These are phyloP conservation scores for Hydrozoanthus gracilis DNA, from an alignment of 92 coral and sea anemone species.

Conservation along the genomic window DNA sequence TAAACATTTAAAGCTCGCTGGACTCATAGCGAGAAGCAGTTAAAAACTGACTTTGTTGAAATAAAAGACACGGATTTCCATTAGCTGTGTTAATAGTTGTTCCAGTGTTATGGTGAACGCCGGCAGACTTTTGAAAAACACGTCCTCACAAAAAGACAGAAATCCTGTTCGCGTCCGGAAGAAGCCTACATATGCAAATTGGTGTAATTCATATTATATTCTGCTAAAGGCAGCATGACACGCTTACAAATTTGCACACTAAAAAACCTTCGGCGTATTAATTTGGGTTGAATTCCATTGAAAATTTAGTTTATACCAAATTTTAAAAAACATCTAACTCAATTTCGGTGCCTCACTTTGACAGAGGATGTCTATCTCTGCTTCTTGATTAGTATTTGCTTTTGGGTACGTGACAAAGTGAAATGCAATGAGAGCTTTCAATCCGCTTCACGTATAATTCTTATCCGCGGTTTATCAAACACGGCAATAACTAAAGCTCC, in stretches of 20 bases:
- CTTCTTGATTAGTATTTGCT: not conserved
- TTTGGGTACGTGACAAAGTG: conserved; percentile 41
- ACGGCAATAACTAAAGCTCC: conserved; percentile 5
- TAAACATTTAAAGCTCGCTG: conserved; percentile 7
- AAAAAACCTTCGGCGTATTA: not conserved
- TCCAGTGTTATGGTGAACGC: not conserved
- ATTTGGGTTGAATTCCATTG: not conserved
- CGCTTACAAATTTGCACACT: not conserved
- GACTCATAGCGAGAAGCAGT: conserved; percentile 27
- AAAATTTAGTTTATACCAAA: not conserved
- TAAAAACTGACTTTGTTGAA: conserved; percentile 33
- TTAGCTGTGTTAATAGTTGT: conserved; percentile 18
- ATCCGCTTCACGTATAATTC: conserved; percentile 33
- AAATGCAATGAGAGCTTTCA: conserved; percentile 17
- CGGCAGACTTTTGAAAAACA: conserved; percentile 19
- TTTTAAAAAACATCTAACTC: not conserved
- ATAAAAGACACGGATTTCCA: conserved; percentile 10
- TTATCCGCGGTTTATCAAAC: conserved; percentile 38
- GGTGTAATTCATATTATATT: not conserved
- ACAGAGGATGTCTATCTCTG: not conserved
- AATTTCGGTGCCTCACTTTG: not conserved
- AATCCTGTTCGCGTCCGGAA: conserved; percentile 25
- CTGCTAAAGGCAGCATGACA: not conserved
- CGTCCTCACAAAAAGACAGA: conserved; percentile 22
- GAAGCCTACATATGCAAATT: conserved; percentile 17